Percentiles rank a stretch among this genome's conserved stretches.
These are phyloP conservation scores for Ranitomeya imitator DNA, from an alignment of 2,113 vertebrate genomes.

Conservation along the genomic window DNA sequence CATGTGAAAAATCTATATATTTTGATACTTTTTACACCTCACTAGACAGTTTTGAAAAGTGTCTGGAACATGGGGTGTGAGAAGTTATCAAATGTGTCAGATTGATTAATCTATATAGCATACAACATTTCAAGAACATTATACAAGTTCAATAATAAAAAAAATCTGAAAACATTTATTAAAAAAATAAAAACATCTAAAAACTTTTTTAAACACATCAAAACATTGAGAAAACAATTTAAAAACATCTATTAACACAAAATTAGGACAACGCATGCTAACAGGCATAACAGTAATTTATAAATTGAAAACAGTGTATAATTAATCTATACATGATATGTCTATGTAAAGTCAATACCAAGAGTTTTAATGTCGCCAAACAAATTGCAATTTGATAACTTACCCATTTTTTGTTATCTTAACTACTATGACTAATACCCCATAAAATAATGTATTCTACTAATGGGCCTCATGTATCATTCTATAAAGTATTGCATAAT, in stretches of 20 bases:
- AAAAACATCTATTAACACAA: background rate
- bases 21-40: too few species aligned
- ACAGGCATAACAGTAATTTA: background rate
- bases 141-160: too few species aligned
- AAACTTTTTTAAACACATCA: too few species aligned
- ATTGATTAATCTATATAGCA: too few species aligned
- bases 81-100: too few species aligned
- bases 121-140: too few species aligned
- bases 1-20: too few species aligned
- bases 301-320: background rate
- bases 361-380: background rate
- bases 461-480: background rate
- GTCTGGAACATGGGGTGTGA: too few species aligned
- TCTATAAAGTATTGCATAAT: background rate
- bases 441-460: background rate
- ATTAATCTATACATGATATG: background rate
- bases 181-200: too few species aligned
- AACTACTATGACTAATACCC: background rate
- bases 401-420: background rate
- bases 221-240: too few species aligned
- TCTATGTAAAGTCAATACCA: background rate
- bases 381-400: background rate
- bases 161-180: too few species aligned
- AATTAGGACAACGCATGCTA: background rate
- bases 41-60: too few species aligned